These are phyloP conservation scores for Schizaphis graminum DNA, from an alignment of 2,888 invertebrate genomes.

Conservation along the genomic window DNA sequence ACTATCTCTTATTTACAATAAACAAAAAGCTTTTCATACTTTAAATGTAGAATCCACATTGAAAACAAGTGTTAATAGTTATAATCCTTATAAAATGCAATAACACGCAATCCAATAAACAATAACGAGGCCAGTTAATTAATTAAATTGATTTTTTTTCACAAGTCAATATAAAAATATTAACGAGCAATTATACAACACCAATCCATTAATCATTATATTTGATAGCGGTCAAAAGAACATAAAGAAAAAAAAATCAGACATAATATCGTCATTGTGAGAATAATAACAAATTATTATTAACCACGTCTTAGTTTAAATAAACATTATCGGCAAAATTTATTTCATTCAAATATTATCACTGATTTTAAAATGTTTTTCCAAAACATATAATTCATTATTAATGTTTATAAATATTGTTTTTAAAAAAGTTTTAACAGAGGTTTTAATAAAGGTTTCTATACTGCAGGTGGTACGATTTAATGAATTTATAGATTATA, in stretches of 20 bases:
- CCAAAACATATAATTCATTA: background rate
- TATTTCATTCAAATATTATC: background rate
- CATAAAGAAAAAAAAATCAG: background rate
- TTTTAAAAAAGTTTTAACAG: background rate
- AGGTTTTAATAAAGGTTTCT: background rate
- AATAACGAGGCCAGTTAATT: background rate
- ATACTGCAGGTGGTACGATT: background rate
- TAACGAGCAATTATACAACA: background rate
- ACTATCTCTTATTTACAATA: background rate
- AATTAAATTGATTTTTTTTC: slow-evolving; percentile 28
- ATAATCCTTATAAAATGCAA: background rate
- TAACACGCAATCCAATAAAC: background rate
- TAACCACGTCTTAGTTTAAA: background rate
- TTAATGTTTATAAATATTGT: background rate
- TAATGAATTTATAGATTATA: background rate
- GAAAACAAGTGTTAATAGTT: background rate
- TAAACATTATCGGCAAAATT: background rate
- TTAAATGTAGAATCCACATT: background rate
- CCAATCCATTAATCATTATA: slow-evolving; percentile 19
- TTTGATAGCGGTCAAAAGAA: slow-evolving; percentile 48
- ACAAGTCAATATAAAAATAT: background rate
- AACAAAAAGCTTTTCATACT: background rate
- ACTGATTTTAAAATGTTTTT: background rate
- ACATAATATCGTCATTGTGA: background rate
- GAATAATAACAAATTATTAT: background rate